A percentile compares a stretch with the other conserved stretches of the same genome.
phyloP scores from a whole-genome alignment of 1,140 invertebrate genomes.

The Contarinia nasturtii region DNA sequence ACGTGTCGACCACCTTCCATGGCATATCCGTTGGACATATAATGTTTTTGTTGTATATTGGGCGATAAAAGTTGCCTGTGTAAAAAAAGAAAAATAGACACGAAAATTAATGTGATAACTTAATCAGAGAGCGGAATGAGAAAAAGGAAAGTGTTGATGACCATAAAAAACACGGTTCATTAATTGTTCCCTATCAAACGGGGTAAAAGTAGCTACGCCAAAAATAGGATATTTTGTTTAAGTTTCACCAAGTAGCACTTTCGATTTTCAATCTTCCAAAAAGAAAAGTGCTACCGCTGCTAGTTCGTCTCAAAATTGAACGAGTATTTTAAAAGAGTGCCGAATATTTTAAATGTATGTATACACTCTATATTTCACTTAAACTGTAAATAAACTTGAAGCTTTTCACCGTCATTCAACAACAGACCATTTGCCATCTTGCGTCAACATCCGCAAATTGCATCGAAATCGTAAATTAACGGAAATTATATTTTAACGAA shows the following conservation, averaged over 20 bases:
- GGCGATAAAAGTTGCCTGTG: slow-evolving; percentile 62
- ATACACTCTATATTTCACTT: no score
- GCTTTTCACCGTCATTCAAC: no score
- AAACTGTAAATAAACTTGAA: no score
- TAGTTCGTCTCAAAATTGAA: no score
- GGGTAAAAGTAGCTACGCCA: no score
- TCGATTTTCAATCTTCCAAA: not conserved
- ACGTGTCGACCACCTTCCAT: slow-evolving; percentile 23
- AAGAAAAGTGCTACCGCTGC: no score
- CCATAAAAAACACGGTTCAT: no score
- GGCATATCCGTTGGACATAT: slow-evolving; percentile 37
- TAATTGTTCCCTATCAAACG: not conserved
- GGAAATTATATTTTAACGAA: slow-evolving; percentile 1
- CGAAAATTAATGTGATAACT: not conserved
- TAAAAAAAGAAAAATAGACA: slow-evolving; percentile 14
- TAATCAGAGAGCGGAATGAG: not conserved
- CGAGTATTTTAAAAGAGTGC: no score
- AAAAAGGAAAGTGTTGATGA: no score
- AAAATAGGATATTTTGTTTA: no score
- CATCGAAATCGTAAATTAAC: not conserved
- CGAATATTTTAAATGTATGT: no score
- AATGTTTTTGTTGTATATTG: slow-evolving; percentile 65
- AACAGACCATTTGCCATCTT: not conserved
- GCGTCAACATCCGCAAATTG: not conserved
- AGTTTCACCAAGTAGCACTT: not conserved